phyloP scores from a whole-genome alignment of 2,888 invertebrate species.

The Gibbula magus region DNA sequence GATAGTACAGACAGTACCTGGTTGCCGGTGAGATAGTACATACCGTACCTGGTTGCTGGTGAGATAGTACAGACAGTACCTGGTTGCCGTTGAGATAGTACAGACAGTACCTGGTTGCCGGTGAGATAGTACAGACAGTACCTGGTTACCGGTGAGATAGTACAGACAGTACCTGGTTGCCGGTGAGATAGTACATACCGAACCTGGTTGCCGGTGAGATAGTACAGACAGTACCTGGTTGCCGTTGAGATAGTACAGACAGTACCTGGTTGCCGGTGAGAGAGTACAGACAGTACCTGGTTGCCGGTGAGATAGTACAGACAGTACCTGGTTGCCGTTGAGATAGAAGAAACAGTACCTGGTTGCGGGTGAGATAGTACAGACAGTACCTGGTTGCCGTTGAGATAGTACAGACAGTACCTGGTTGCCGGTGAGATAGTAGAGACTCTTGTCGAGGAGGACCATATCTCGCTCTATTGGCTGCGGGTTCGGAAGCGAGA shows the following conservation, averaged over 20 bases:
- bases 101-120: neutral
- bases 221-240: neutral
- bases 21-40: slow-evolving; percentile 1
- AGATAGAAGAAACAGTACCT: neutral
- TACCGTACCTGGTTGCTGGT: too few relatives aligned
- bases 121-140: neutral
- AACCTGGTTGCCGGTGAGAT: too few relatives aligned
- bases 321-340: too few relatives aligned
- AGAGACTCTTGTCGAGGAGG: neutral
- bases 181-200: too few relatives aligned
- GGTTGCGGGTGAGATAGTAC: neutral
- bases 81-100: too few relatives aligned
- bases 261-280: slow-evolving; percentile 4
- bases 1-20: neutral
- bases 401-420: neutral
- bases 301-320: too few relatives aligned
- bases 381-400: neutral
- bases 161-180: neutral
- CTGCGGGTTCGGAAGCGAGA: neutral
- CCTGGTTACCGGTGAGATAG: neutral
- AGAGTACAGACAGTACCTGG: neutral
- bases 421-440: slow-evolving; percentile 10
- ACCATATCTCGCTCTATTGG: neutral
- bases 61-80: too few relatives aligned
- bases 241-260: neutral